Percentiles rank a stretch among this genome's conserved stretches.
These are phyloP conservation scores for Rousettus leschenaultii DNA, from an alignment of 2,113 vertebrate genomes.

Conservation along the genomic window DNA sequence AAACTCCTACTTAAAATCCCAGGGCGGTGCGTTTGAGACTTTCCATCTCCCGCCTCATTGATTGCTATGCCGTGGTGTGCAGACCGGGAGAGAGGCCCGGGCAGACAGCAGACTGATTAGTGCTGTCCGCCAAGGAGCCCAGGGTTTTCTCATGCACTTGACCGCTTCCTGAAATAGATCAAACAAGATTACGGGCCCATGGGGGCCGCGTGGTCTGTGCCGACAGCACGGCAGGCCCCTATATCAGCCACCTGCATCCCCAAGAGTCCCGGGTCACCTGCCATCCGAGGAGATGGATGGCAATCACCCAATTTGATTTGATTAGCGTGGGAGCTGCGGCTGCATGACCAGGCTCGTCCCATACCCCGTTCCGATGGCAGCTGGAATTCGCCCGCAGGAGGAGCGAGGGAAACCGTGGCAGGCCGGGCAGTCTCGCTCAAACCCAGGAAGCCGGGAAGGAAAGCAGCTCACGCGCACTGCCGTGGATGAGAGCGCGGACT, in stretches of 20 bases:
- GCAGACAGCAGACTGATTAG: slow-evolving; percentile 64
- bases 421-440: too few species aligned
- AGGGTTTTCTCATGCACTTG: slow-evolving; percentile 68
- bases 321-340: accelerated
- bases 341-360: too few species aligned
- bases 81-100: slow-evolving; percentile 45
- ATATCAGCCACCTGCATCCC: background rate
- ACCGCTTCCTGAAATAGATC: slow-evolving; percentile 79
- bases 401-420: background rate
- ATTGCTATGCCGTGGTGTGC: background rate
- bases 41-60: background rate
- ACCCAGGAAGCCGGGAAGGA: background rate
- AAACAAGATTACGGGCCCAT: slow-evolving; percentile 79
- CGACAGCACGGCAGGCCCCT: background rate
- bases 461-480: background rate
- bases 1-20: background rate
- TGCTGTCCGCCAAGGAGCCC: slow-evolving; percentile 63
- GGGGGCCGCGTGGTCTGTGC: slow-evolving; percentile 56
- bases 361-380: background rate
- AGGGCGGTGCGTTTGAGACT: background rate
- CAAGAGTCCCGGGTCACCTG: background rate
- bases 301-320: background rate
- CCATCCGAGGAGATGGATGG: background rate
- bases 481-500: background rate
- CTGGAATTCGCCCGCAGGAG: background rate